Percentiles rank a stretch among this genome's conserved stretches.
Evolutionary conservation across 2,113 vertebrate genomes (phyloP).

Genomic region (Hassar affinis): DNA sequence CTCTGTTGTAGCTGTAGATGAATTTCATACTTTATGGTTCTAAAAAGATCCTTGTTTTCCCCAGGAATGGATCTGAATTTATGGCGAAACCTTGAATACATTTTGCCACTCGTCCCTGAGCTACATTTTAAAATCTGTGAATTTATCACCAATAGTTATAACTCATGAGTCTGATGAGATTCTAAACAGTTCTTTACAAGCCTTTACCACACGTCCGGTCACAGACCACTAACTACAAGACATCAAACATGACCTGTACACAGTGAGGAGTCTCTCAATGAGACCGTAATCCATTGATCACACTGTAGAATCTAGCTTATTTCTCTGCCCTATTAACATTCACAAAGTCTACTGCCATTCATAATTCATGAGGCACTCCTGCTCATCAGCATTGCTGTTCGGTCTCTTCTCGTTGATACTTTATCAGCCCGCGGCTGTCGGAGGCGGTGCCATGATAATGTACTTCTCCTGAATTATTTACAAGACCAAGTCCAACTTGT

Average conservation of each 20-base stretch:
- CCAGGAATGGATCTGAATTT: too few species aligned
- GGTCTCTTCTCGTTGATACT: slow-evolving; percentile 44
- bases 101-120: neutral
- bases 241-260: neutral
- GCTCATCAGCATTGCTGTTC: slow-evolving; percentile 34
- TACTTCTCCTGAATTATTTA: slow-evolving; percentile 49
- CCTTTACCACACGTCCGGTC: neutral
- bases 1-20: neutral
- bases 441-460: slow-evolving; percentile 39
- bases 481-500: slow-evolving; percentile 26
- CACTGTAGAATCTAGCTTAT: slow-evolving; percentile 27
- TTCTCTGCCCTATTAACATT: slow-evolving; percentile 44
- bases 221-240: slow-evolving; percentile 9
- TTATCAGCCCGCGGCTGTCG: slow-evolving; percentile 41
- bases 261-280: neutral
- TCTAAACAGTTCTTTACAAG: neutral
- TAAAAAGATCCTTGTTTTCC: neutral
- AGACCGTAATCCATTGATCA: slow-evolving; percentile 29
- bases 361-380: slow-evolving; percentile 50
- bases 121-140: neutral
- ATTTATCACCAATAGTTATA: neutral
- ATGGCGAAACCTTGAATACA: neutral
- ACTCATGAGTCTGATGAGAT: neutral
- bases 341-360: slow-evolving; percentile 39
- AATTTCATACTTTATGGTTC: neutral